Evolutionary conservation across 2,113 vertebrate genomes (phyloP).

Genomic region (Elaphurus davidianus): DNA sequence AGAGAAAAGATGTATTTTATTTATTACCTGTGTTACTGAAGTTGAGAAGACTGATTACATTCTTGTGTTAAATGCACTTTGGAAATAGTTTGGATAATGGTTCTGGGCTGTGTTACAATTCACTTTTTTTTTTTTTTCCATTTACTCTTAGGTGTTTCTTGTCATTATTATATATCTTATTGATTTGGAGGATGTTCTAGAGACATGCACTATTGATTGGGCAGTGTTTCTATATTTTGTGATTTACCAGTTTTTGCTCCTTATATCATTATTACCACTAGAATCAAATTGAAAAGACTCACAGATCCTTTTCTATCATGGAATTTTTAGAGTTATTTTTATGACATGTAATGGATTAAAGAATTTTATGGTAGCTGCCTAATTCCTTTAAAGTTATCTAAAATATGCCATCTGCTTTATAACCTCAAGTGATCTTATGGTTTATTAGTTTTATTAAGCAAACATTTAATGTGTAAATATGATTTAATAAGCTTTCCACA

Average conservation of each 20-base stretch:
- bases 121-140: neutral
- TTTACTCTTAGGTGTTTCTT: conserved; percentile 47
- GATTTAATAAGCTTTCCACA: conserved; percentile 57
- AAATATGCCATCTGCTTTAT: conserved; percentile 61
- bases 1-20: conserved; percentile 43
- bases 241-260: conserved; percentile 40
- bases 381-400: conserved; percentile 56
- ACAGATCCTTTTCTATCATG: neutral
- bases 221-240: conserved; percentile 59
- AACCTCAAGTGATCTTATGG: conserved; percentile 68
- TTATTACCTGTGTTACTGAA: conserved; percentile 2
- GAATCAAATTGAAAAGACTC: conserved; percentile 7
- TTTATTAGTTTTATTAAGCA: conserved; percentile 69
- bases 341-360: conserved; percentile 4
- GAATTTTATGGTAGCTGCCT: conserved; percentile 4
- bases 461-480: conserved; percentile 68
- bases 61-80: conserved; percentile 62
- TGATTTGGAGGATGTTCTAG: conserved; percentile 68
- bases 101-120: conserved; percentile 51
- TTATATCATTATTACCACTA: conserved; percentile 39
- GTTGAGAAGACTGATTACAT: conserved; percentile 38
- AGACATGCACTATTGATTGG: conserved; percentile 63
- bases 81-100: conserved; percentile 50
- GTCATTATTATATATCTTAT: conserved; percentile 64
- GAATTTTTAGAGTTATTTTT: conserved; percentile 5